These are phyloP conservation scores for Anniella stebbinsi DNA, from an alignment of 2,797 vertebrate species.

Conservation along the genomic window DNA sequence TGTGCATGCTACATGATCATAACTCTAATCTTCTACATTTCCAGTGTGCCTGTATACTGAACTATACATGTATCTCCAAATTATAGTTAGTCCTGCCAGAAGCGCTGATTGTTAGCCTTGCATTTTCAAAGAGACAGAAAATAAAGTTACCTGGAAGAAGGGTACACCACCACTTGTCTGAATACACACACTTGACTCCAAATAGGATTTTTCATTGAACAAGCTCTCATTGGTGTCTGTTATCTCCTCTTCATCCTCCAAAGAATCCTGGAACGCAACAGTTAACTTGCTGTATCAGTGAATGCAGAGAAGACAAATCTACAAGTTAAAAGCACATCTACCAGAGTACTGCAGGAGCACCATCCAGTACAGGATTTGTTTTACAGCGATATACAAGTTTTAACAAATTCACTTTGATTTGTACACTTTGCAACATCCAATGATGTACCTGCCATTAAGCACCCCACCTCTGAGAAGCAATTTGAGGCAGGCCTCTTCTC, in stretches of 20 bases:
- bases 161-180: conserved; percentile 85
- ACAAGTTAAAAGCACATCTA: background rate
- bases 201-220: conserved; percentile 77
- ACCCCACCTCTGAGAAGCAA: background rate
- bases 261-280: conserved; percentile 80
- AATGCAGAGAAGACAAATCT: background rate
- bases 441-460: background rate
- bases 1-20: background rate
- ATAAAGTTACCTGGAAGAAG: conserved; percentile 91
- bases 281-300: background rate
- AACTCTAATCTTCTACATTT: background rate
- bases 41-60: background rate
- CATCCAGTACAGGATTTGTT: background rate
- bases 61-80: no score
- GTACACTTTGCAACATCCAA: no score
- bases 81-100: background rate
- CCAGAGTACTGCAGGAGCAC: background rate
- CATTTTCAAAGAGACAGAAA: background rate
- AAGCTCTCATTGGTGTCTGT: conserved; percentile 77
- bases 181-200: conserved; percentile 82
- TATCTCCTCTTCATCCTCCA: conserved; percentile 82
- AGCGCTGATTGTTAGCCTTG: background rate
- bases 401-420: background rate
- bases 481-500: background rate
- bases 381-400: background rate